Evolutionary conservation across 2,888 invertebrate species (phyloP), one percentile per base, ranked within the genome.

Genomic region (Arenicola marina): DNA sequence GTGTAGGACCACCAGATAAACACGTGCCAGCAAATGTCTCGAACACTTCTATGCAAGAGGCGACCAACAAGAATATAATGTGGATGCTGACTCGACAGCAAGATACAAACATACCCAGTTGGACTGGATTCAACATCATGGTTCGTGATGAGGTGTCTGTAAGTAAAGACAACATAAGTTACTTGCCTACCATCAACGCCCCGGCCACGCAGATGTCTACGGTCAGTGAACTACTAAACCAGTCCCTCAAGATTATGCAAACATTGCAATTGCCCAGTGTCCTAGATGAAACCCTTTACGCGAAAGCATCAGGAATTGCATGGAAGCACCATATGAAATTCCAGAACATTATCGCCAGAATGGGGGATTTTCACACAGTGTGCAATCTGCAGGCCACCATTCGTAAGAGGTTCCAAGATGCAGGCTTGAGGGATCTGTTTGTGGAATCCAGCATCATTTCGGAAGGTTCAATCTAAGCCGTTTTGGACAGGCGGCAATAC

Each of bases 341-440:
- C 38, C 60, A 53, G 28, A 56, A 56, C 24, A 45, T 73, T n/a
- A 38, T 70, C 11, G 24, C 70, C 18, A 56, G 59, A 48, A 48
- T 72, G 59, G 70, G 72, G 33, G 53, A 26, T 7, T 72, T 74
- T 57, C 72, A 74, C 60, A 71, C 43, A 4, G 38, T 56, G 4
- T 56, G 56, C 26, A 56, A 33, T 56, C 33, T 69, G 33, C 51
- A 74, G 51, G 51, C 62, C 11, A 67, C 70, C 32, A 56, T 72
- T 44, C 64, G 62, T 11, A 73, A 69, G 45, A n/a, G 56, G 43
- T 74, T 72, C 58, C 32, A 56, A n/a, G 72, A 71, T 68, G 72
- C 67, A 28, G 69, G 72, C 2, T 55, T 74, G n/a, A 26, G 64
- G 44, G 66, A 73, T 56, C 32, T 73, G 2, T 57, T 56, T 46